phyloP scores from a whole-genome alignment of 2,888 invertebrate species.

The Eumerus sabulonum region DNA sequence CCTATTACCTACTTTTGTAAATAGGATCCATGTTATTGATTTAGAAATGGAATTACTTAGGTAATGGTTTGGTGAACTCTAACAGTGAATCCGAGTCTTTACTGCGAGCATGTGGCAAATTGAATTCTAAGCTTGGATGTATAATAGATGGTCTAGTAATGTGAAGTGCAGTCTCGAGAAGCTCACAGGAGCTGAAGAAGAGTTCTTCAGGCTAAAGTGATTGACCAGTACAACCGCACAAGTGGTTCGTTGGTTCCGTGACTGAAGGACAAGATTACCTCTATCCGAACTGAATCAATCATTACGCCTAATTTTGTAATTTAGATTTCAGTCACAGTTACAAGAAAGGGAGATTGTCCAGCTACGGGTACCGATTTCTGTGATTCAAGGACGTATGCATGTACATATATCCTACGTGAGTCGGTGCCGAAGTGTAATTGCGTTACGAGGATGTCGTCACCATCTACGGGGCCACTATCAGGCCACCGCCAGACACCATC shows the following conservation, averaged over 20 bases:
- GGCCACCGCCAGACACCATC: slow-evolving; percentile 26
- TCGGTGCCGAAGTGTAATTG: slow-evolving; percentile 18
- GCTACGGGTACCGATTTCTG: slow-evolving; percentile 8
- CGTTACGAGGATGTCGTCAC: slow-evolving; percentile 9
- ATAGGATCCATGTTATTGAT: slow-evolving; percentile 57
- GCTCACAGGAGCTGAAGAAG: slow-evolving; percentile 16
- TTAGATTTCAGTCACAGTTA: slow-evolving; percentile 29
- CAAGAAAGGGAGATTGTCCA: slow-evolving; percentile 7
- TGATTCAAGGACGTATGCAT: too few species aligned
- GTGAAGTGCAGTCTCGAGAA: slow-evolving; percentile 9
- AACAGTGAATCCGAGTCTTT: slow-evolving; percentile 19
- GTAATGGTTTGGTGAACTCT: slow-evolving; percentile 48
- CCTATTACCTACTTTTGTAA: slow-evolving; percentile 23
- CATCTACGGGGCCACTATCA: too few species aligned
- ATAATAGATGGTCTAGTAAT: slow-evolving; percentile 1
- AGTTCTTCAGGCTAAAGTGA: slow-evolving; percentile 13
- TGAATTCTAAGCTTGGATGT: slow-evolving; percentile 41
- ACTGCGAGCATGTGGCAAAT: slow-evolving; percentile 36
- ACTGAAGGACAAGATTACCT: not conserved
- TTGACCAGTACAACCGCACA: not conserved
- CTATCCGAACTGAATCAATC: slow-evolving; percentile 38
- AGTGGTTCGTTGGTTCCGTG: not conserved
- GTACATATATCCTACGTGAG: too few species aligned
- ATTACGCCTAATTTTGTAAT: slow-evolving; percentile 54
- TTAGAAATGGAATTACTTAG: slow-evolving; percentile 55